These are phyloP conservation scores for Leptoclinus maculatus DNA, from an alignment of 2,797 vertebrate species.

Conservation along the genomic window DNA sequence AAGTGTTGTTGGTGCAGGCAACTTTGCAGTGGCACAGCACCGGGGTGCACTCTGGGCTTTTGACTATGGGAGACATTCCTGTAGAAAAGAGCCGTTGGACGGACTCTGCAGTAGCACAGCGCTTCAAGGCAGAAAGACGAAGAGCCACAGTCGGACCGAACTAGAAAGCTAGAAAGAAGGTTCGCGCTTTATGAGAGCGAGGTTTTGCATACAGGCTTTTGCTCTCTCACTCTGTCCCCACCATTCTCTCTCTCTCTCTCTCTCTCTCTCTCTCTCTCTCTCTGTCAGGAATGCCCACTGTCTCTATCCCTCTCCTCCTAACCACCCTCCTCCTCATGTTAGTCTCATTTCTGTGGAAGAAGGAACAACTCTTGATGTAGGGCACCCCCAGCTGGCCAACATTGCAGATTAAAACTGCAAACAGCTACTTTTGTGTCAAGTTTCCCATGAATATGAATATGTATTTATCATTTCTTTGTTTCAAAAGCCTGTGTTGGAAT, in stretches of 20 bases:
- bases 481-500: not conserved
- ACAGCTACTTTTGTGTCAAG: not conserved
- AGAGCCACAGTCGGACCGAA: constrained; percentile 67
- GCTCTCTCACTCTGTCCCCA: constrained; percentile 7
- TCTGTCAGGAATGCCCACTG: constrained; percentile 15
- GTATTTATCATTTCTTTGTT: not conserved
- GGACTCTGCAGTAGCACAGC: constrained; percentile 49
- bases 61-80: constrained; percentile 93
- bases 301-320: constrained; percentile 16
- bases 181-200: constrained; percentile 64
- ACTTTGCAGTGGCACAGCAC: constrained; percentile 98
- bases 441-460: not conserved
- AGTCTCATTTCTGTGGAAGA: constrained; percentile 3
- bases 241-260: constrained; percentile 5
- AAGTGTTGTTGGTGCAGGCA: constrained; percentile 94
- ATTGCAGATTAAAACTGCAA: not conserved
- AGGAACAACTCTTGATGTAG: constrained; percentile 6
- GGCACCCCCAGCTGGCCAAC: constrained; percentile 17
- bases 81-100: constrained; percentile 39
- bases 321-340: constrained; percentile 21
- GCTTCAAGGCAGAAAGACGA: constrained; percentile 54
- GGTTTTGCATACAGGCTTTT: constrained; percentile 43
- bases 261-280: constrained; percentile 6
- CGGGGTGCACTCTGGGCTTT: constrained; percentile 90
- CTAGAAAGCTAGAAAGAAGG: constrained; percentile 76